Percentiles rank a stretch among this genome's conserved stretches.
These are phyloP conservation scores for Patella caerulea DNA, from an alignment of 2,888 invertebrate species.

Conservation along the genomic window DNA sequence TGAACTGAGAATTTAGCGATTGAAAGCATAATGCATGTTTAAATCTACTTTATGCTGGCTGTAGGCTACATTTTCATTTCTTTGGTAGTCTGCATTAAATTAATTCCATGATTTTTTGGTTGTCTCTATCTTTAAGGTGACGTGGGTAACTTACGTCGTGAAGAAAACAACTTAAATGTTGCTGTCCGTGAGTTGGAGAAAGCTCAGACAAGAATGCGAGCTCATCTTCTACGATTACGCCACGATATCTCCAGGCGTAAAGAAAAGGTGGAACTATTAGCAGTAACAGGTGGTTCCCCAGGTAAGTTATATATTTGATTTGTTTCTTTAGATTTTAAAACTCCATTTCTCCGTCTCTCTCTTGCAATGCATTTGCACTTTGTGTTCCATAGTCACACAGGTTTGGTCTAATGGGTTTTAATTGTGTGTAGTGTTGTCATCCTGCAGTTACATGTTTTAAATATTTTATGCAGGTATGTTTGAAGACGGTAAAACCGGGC, in stretches of 20 bases:
- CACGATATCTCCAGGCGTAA: constrained; percentile 62
- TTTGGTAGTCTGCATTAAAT: too few species aligned
- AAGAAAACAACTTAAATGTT: constrained; percentile 54
- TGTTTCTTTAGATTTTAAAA: too few species aligned
- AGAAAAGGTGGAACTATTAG: constrained; percentile 62
- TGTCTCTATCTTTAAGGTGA: constrained; percentile 31
- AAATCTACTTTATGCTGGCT: too few species aligned
- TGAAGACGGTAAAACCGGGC: constrained; percentile 65
- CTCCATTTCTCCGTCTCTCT: too few species aligned
- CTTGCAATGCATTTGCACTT: too few species aligned
- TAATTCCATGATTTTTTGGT: background rate
- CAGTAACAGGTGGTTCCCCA: constrained; percentile 66
- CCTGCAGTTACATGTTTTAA: background rate
- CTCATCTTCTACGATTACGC: constrained; percentile 48
- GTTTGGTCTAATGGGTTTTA: too few species aligned
- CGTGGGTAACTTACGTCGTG: constrained; percentile 54
- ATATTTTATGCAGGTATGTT: constrained; percentile 62
- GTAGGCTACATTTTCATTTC: too few species aligned
- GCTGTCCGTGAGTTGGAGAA: constrained; percentile 60
- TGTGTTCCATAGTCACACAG: too few species aligned
- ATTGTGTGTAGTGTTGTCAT: too few species aligned
- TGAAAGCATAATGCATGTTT: too few species aligned
- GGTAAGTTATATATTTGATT: constrained; percentile 36
- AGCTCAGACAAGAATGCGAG: constrained; percentile 57
- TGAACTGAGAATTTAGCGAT: too few species aligned